These are phyloP conservation scores for Columbina picui DNA, from an alignment of 2,113 vertebrate species.

Conservation along the genomic window DNA sequence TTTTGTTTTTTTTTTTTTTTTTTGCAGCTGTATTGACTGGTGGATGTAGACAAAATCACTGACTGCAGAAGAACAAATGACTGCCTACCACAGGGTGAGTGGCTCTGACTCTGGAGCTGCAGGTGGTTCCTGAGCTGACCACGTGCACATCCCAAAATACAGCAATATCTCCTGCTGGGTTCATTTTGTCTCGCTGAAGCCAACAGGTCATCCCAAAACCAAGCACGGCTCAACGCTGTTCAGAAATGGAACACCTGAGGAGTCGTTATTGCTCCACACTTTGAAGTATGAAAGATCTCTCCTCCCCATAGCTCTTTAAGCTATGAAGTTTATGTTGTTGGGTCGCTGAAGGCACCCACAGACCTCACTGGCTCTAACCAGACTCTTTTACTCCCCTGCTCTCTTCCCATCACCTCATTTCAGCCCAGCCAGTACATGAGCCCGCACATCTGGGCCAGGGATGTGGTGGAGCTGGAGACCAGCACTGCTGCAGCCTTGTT, in stretches of 20 bases:
- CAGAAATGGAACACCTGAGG: background rate
- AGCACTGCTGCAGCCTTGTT: fast-evolving
- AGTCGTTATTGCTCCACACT: background rate
- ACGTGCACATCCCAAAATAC: fast-evolving
- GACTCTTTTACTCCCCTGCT: background rate
- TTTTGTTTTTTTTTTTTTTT: too few species aligned
- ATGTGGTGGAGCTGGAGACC: background rate
- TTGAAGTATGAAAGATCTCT: background rate
- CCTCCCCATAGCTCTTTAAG: background rate
- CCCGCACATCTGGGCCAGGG: fast-evolving
- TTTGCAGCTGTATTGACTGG: background rate
- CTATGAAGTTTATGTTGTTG: background rate
- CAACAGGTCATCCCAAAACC: background rate
- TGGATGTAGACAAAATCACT: background rate
- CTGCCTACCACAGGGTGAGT: background rate
- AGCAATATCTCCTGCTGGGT: background rate
- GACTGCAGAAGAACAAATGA: background rate
- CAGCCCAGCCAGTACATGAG: background rate
- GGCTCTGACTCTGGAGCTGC: background rate
- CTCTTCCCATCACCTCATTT: background rate
- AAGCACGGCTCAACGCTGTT: background rate
- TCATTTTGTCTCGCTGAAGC: background rate
- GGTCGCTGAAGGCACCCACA: background rate
- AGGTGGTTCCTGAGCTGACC: background rate
- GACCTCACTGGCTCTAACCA: background rate